Base-by-base conservation (phyloP, 2,888 invertebrate genomes). In the Drosophila conformis region DNA sequence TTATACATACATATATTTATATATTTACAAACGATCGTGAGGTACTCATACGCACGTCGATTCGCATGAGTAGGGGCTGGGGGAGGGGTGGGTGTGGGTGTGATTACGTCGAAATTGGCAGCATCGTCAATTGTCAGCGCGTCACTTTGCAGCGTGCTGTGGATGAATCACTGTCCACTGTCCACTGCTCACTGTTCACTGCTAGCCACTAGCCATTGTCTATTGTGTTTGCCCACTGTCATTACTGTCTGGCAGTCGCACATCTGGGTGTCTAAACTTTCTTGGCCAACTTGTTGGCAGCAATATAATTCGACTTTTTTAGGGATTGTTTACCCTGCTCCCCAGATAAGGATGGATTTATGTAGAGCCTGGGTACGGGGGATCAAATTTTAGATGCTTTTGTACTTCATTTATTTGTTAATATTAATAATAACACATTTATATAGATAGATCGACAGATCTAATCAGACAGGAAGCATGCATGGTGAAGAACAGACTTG, bases 61-160 rank as follows among this genome's bases (percentile, higher is more conserved):
- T 33, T 42, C 31, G 48, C 52, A 2, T 42, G 35, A 2, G 1
- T 13, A 1, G 35, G 21, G 21, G n/a, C 11, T n/a, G 2, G 52
- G 8, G n/a, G 6, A 31, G 21, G 31, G 4, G 8, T 18, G 6
- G 31, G 10, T 25, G 48, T 36, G 31, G 48, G 64, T 62, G 33
- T 59, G 46, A 59, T 69, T 56, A 49, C 52, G 52, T 42, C 25
- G 40, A 69, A 69, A 69, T 69, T 51, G 69, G 35, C 69, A 42
- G n/a, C 18, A 48, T 21, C 33, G 60, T 48, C 58, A 67, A 42
- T 48, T n/a, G n/a, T 56, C 29, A 21, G 38, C 69, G 64, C 75
- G 70, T 74, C 69, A 27, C 3, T 57, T 53, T 36, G 64, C 40
- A 10, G 18, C 31, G 51, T 57, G 42, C 40, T 13, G 15, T n/a